phyloP scores from a whole-genome alignment of 2,113 vertebrate species.

The Sorex fumeus region DNA sequence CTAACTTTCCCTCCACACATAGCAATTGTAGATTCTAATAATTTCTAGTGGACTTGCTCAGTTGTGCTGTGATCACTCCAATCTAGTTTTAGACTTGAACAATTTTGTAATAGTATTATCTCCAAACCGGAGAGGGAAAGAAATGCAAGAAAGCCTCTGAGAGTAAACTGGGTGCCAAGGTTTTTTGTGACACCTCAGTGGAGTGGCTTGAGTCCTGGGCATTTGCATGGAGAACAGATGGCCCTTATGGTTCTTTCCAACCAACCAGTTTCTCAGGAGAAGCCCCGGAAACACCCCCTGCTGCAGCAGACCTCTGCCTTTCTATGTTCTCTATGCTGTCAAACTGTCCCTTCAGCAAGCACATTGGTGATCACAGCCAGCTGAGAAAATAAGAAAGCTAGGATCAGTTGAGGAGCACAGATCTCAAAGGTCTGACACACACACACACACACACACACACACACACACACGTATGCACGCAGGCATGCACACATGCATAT shows the following conservation, averaged over 20 bases:
- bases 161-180: too few species aligned
- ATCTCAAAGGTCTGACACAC: neutral
- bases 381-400: neutral
- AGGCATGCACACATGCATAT: too few species aligned
- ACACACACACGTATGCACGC: too few species aligned
- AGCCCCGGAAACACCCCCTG: neutral
- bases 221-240: neutral
- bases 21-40: neutral
- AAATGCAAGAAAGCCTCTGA: neutral
- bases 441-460: too few species aligned
- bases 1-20: neutral
- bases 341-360: too few species aligned
- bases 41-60: slow-evolving; percentile 1
- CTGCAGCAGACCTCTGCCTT: neutral
- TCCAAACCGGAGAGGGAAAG: neutral
- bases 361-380: neutral
- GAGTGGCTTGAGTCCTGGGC: neutral
- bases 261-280: neutral
- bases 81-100: neutral
- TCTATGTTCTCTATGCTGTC: neutral
- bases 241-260: accelerated
- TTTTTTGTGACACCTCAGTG: neutral
- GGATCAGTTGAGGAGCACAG: neutral
- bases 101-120: too few species aligned
- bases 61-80: neutral